Evolutionary conservation across 92 coral and sea anemone genomes (phyloP), one percentile per base, ranked within the genome.

Genomic region (Zoanthus solanderi): DNA sequence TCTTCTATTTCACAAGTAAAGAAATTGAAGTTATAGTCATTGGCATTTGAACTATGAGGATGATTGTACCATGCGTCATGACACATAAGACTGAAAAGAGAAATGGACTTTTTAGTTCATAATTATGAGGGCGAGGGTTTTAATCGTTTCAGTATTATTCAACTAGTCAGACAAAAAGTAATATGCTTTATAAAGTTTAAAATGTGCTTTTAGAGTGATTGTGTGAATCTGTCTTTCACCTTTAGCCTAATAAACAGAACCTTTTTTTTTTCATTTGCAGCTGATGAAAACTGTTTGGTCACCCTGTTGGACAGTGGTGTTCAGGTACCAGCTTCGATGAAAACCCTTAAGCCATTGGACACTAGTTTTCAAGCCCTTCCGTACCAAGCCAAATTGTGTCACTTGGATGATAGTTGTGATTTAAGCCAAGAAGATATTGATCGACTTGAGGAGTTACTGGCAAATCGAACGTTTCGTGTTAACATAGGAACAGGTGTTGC

Each of bases 341-440:
- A 47, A 42, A 8, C 85, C 9, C 85, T 81, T 10, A 74, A n/a
- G 75, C 85, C 85, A 5, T 28, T 81, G 85, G 85, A 81, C 46
- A 53, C 85, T 66, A 66, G 85, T 47, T 81, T 81, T 47, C 85
- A 81, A 74, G 75, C 66, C 60, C 74, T 81, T 45, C 85, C 85
- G 6, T 32, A 50, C 75, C 85, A 81, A 6, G 85, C 85, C 42
- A 81, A 50, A 53, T 58, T 81, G 61, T 81, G 85, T 56, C 85
- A 81, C 44, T 81, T 81, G 56, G 85, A 81, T 28, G 61, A 53
- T 30, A 71, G 58, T 28, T 34, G 85, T 81, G 53, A 66, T 23
- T 29, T 47, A 34, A 71, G 75, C 7, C 75, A 71, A 66, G 73
- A 80, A 30, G 85, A 69, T 8, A 34, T 48, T 44, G 85, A 81